phyloP scores from a whole-genome alignment of 1,140 invertebrate genomes.

The Grapholita molesta region DNA sequence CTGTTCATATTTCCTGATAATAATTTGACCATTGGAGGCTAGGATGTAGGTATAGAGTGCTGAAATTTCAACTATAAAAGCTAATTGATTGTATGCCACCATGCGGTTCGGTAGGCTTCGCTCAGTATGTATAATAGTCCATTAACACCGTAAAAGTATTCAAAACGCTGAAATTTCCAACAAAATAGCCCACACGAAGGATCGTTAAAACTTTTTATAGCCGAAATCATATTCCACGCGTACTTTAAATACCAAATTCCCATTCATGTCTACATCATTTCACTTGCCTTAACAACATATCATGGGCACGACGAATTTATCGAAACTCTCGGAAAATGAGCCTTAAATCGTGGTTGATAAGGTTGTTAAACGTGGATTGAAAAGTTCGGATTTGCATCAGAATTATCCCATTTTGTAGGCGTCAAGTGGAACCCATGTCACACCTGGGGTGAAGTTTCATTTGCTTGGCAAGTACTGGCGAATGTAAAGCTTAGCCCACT shows the following conservation, averaged over 20 bases:
- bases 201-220: not conserved
- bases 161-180: not conserved
- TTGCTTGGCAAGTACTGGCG: not conserved
- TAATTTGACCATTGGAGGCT: not conserved
- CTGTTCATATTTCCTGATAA: not conserved
- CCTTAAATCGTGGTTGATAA: not conserved
- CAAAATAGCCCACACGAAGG: not conserved
- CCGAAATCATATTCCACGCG: not conserved
- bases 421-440: constrained; percentile 7
- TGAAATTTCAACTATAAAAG: too few relatives aligned
- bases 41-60: not conserved
- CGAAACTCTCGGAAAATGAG: not conserved
- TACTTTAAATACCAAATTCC: not conserved
- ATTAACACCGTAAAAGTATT: not conserved
- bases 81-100: too few relatives aligned
- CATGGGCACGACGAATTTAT: not conserved
- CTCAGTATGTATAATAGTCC: not conserved
- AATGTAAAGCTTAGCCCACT: too few relatives aligned
- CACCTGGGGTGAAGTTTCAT: not conserved
- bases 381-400: constrained; percentile 4
- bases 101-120: too few relatives aligned
- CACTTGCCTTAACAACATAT: constrained; percentile 3
- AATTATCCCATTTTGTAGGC: constrained; percentile 13
- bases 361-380: not conserved
- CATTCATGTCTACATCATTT: constrained; percentile 10